phyloP scores from a whole-genome alignment of 2,888 invertebrate species.

The Cerceris rybyensis region DNA sequence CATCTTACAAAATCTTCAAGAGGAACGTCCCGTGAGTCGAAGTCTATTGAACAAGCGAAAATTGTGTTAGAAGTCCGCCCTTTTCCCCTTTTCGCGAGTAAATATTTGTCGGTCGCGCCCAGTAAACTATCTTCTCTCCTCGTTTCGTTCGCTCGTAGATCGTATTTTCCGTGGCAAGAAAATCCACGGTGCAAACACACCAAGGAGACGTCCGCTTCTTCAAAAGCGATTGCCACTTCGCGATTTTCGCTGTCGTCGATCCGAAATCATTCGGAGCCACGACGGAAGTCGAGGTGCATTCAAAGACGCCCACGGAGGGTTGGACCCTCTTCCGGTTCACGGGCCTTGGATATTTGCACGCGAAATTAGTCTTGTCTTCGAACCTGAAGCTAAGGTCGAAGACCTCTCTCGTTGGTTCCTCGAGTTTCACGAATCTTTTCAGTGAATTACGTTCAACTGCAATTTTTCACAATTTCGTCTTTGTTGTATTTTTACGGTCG shows the following conservation, averaged over 20 bases:
- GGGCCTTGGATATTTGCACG: slow-evolving; percentile 26
- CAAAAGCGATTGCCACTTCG: slow-evolving; percentile 25
- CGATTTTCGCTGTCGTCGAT: slow-evolving; percentile 17
- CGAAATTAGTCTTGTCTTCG: slow-evolving; percentile 31
- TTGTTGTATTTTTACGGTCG: too few species aligned
- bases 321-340: slow-evolving; percentile 1
- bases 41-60: slow-evolving; percentile 22
- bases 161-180: slow-evolving; percentile 38
- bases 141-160: slow-evolving; percentile 17
- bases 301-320: slow-evolving; percentile 19
- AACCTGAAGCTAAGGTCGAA: background rate
- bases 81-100: slow-evolving; percentile 39
- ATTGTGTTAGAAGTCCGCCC: slow-evolving; percentile 27
- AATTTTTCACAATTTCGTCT: background rate
- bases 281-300: background rate
- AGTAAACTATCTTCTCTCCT: slow-evolving; percentile 19
- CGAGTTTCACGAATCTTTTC: background rate
- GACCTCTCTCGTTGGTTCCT: background rate
- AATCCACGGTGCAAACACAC: slow-evolving; percentile 52
- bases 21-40: background rate
- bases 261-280: background rate
- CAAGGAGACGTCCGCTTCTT: background rate
- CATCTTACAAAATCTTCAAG: too few species aligned
- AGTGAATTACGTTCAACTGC: too few species aligned
- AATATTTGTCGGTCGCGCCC: slow-evolving; percentile 55